These are phyloP conservation scores for Plodia interpunctella DNA, from an alignment of 1,140 invertebrate species.

Conservation along the genomic window DNA sequence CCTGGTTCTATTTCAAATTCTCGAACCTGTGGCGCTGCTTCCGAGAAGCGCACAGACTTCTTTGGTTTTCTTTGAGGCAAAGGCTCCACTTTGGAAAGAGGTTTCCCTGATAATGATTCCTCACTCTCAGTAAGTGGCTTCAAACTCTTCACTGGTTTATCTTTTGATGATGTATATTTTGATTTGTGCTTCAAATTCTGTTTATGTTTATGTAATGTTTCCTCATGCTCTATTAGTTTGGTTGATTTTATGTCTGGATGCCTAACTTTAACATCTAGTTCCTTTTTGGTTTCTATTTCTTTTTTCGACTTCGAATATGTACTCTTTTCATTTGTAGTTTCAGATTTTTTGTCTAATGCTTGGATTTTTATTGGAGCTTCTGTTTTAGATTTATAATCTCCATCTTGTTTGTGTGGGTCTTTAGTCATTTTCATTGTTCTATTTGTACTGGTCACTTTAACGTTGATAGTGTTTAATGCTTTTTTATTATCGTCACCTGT, in stretches of 20 bases:
- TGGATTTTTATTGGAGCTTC: neutral
- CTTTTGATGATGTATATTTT: slow-evolving; percentile 15
- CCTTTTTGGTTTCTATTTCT: too few species aligned
- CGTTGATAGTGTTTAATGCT: neutral
- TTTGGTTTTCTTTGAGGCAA: slow-evolving; percentile 31
- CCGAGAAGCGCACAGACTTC: slow-evolving; percentile 52
- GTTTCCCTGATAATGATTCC: slow-evolving; percentile 30
- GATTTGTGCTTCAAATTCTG: slow-evolving; percentile 20
- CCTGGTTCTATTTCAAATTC: slow-evolving; percentile 59
- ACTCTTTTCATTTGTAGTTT: slow-evolving; percentile 19
- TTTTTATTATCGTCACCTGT: neutral
- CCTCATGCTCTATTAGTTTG: neutral
- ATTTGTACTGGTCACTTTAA: neutral
- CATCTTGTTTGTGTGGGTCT: neutral
- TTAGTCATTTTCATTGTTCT: neutral
- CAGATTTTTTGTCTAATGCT: neutral
- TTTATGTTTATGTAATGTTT: slow-evolving; percentile 21
- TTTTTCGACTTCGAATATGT: neutral
- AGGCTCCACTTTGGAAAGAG: slow-evolving; percentile 43
- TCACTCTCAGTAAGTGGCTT: slow-evolving; percentile 40
- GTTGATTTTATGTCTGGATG: slow-evolving; percentile 19
- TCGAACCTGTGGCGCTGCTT: slow-evolving; percentile 31
- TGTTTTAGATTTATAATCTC: neutral
- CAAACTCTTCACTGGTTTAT: slow-evolving; percentile 29
- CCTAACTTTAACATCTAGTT: slow-evolving; percentile 22